phyloP scores from a whole-genome alignment of 2,888 invertebrate genomes.

The Elysia crispata region DNA sequence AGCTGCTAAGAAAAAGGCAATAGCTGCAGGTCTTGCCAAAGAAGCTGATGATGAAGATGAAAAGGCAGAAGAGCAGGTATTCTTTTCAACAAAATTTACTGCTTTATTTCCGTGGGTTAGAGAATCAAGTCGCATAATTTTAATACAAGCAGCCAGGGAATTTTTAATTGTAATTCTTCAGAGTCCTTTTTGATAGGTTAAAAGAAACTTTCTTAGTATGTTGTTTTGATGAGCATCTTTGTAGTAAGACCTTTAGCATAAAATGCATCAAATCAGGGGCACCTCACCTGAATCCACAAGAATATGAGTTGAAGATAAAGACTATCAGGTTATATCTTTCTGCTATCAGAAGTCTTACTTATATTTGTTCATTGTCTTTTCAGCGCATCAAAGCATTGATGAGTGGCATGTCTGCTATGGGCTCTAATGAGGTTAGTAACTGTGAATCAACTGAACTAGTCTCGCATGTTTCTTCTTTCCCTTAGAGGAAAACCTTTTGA shows the following conservation, averaged over 20 bases:
- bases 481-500: neutral
- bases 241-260: no score
- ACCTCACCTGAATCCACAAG: no score
- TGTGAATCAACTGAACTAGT: neutral
- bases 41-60: conserved; percentile 65
- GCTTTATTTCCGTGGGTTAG: no score
- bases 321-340: no score
- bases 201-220: neutral
- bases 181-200: neutral
- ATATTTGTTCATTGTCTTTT: no score
- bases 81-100: neutral
- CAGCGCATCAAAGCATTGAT: conserved; percentile 73
- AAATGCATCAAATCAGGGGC: no score
- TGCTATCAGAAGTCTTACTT: no score
- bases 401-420: conserved; percentile 77
- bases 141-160: no score
- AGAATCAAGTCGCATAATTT: no score
- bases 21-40: conserved; percentile 64
- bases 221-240: neutral
- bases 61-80: conserved; percentile 71
- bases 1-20: conserved; percentile 67
- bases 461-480: neutral
- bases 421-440: conserved; percentile 71
- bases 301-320: no score
- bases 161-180: neutral